These are phyloP conservation scores for Drosophila littoralis DNA, from an alignment of 1,140 invertebrate genomes.

Conservation along the genomic window DNA sequence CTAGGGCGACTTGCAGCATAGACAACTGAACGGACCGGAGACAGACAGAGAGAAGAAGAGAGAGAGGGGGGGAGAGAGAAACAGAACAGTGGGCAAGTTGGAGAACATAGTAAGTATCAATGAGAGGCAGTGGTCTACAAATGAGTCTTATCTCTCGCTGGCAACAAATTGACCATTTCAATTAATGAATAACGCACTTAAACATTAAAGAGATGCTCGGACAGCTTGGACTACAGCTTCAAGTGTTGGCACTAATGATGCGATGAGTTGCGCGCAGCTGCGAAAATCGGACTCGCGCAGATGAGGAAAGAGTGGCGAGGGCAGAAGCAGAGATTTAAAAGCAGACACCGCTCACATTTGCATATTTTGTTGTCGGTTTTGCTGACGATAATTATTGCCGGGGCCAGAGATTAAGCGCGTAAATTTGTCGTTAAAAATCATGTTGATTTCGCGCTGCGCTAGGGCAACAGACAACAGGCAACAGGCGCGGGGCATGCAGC, in stretches of 20 bases:
- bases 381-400: slow-evolving; percentile 46
- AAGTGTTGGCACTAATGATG: slow-evolving; percentile 78
- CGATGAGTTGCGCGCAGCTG: slow-evolving; percentile 48
- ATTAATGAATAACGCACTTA: slow-evolving; percentile 82
- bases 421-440: slow-evolving; percentile 83
- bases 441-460: slow-evolving; percentile 57
- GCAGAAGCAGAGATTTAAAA: slow-evolving; percentile 17
- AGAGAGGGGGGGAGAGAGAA: not conserved
- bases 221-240: slow-evolving; percentile 21
- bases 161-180: slow-evolving; percentile 80
- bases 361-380: slow-evolving; percentile 72
- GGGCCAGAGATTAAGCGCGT: slow-evolving; percentile 74
- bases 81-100: slow-evolving; percentile 10
- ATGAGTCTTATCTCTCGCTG: slow-evolving; percentile 56
- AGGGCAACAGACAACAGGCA: not conserved
- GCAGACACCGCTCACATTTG: slow-evolving; percentile 62
- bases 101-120: slow-evolving; percentile 17
- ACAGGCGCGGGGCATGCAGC: slow-evolving; percentile 1
- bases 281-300: slow-evolving; percentile 38
- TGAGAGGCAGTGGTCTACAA: slow-evolving; percentile 35
- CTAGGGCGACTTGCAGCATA: slow-evolving; percentile 58
- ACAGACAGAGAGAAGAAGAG: slow-evolving; percentile 1
- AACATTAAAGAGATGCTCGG: slow-evolving; percentile 59
- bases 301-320: slow-evolving; percentile 1
- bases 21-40: not conserved